phyloP scores from a whole-genome alignment of 2,113 vertebrate species.

The Tetrao urogallus region DNA sequence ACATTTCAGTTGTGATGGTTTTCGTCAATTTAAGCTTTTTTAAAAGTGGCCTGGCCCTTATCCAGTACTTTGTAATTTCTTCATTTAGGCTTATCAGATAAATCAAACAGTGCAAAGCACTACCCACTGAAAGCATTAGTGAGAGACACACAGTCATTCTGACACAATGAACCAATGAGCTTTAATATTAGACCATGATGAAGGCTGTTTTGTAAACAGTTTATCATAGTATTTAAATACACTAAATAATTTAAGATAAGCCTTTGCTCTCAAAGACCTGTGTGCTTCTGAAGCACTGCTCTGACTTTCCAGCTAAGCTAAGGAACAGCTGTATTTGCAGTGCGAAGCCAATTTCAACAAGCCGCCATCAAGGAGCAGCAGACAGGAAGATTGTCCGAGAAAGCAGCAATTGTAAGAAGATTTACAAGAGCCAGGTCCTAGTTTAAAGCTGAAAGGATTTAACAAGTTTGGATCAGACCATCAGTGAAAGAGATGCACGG shows the following conservation, averaged over 20 bases:
- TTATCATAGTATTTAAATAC: not conserved
- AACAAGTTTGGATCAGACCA: not conserved
- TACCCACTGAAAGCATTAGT: not conserved
- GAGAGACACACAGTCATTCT: not conserved
- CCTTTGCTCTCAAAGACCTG: not conserved
- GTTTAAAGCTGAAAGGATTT: not conserved
- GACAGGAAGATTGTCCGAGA: not conserved
- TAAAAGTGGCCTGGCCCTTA: not conserved
- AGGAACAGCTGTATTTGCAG: not conserved
- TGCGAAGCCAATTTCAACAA: not conserved
- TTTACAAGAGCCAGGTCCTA: not conserved
- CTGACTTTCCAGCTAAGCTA: not conserved
- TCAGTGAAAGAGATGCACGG: not conserved
- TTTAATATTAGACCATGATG: accelerated
- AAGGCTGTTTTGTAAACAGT: not conserved
- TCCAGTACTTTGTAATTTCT: not conserved
- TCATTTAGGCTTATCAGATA: not conserved
- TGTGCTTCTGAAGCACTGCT: not conserved
- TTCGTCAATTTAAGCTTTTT: not conserved
- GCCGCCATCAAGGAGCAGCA: not conserved
- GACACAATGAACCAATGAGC: accelerated
- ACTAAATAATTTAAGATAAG: not conserved
- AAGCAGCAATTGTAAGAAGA: not conserved
- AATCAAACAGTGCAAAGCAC: not conserved
- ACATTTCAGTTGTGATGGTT: not conserved